Base-by-base conservation (phyloP, 2,888 invertebrate genomes). In the Acleris emargana region DNA sequence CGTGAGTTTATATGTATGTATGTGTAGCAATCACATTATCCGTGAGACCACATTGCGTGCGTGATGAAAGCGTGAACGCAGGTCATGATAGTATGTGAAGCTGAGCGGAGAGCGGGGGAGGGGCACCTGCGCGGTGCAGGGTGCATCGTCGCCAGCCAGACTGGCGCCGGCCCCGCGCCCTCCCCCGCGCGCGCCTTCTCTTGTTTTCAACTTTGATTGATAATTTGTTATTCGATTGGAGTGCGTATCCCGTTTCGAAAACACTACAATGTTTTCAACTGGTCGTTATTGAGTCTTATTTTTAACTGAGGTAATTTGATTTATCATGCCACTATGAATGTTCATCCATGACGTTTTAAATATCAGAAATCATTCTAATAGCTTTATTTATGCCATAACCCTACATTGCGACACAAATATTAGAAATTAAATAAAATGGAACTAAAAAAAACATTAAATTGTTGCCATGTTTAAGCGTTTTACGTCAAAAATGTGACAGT, bases 181-280 rank as follows among this genome's bases (percentile, higher is more conserved):
- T 71, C 72, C 64, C 71, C 68, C 68, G 75, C 82, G 80, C 83
- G 82, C 86, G 79, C 86, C 75, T 82, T 79, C 83, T 83, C 85
- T 90, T 91, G 89, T 91, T 91, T 91, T 91, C 87, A 89, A 90
- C 89, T 91, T 88, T 91, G 91, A 91, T 91, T 90, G 88, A 91
- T 91, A 91, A 91, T 91, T 90, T 90, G 87, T 90, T 91, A 89
- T 88, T 86, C 83, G 81, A 88, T 88, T 86, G 83, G 81, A 89
- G 82, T 87, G 86, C 83, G 88, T 87, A 83, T 82, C 79, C 77
- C 77, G 76, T 80, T 86, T 82, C 80, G 77, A 82, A 82, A 84
- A 83, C 77, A 82, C 75, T 78, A 76, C 74, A 77, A 70, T 69
- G 71, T 72, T 42, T 38, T 20, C 54, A 54, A 54, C 20, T 49